These are phyloP conservation scores for Tribolium madens DNA, from an alignment of 1,140 invertebrate species.

Conservation along the genomic window DNA sequence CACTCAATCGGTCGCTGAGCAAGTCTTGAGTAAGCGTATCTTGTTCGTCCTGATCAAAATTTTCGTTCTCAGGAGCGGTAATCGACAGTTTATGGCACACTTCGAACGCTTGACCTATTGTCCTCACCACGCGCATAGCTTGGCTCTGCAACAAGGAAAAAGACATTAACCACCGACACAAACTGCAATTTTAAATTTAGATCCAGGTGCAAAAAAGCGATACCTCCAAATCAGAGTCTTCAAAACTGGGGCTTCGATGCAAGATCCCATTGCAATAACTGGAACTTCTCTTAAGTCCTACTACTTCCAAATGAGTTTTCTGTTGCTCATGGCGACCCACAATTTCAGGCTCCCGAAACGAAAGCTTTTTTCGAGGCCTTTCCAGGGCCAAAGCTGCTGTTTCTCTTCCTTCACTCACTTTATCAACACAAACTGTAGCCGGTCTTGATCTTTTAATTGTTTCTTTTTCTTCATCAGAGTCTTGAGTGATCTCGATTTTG, in stretches of 20 bases:
- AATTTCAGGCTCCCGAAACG: slow-evolving; percentile 87
- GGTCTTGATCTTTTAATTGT: slow-evolving; percentile 66
- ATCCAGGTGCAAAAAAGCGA: background rate
- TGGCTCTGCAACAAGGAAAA: slow-evolving; percentile 83
- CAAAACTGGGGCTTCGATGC: slow-evolving; percentile 54
- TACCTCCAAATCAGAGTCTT: slow-evolving; percentile 63
- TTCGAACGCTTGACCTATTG: slow-evolving; percentile 98
- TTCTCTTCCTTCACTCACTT: slow-evolving; percentile 63
- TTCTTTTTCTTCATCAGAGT: slow-evolving; percentile 59
- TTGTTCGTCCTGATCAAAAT: slow-evolving; percentile 74
- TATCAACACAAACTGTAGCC: slow-evolving; percentile 66
- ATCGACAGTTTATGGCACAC: slow-evolving; percentile 95
- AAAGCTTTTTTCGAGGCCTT: slow-evolving; percentile 84
- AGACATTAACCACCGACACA: background rate
- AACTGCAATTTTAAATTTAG: slow-evolving; percentile 1
- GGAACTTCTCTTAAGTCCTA: slow-evolving; percentile 55
- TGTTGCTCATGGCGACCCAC: background rate
- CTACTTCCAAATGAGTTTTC: background rate
- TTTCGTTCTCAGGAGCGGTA: slow-evolving; percentile 66
- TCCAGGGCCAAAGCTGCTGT: slow-evolving; percentile 68
- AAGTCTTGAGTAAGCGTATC: slow-evolving; percentile 72
- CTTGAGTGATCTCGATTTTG: slow-evolving; percentile 62
- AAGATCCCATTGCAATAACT: slow-evolving; percentile 52
- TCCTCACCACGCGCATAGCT: slow-evolving; percentile 96
- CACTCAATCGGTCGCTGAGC: slow-evolving; percentile 69